Evolutionary conservation across 2,888 invertebrate species (phyloP).

Genomic region (Omphaloscelis lunosa): DNA sequence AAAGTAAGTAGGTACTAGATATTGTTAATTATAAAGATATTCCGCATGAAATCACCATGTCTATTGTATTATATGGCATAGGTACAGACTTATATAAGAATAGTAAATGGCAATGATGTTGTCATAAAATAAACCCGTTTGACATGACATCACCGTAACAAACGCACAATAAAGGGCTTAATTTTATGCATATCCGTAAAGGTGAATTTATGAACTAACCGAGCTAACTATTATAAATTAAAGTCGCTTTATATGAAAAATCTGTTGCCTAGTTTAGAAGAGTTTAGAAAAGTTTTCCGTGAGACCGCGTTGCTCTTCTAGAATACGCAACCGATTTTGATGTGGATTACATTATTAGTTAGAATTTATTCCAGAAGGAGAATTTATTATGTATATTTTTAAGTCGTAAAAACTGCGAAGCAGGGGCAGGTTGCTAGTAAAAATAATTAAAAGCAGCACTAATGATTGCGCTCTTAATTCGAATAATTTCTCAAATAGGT

Average conservation of each 20-base stretch:
- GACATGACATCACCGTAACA: constrained; percentile 16
- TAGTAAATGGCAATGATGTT: constrained; percentile 27
- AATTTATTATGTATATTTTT: not conserved
- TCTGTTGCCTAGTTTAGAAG: too few species aligned
- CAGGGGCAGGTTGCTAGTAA: not conserved
- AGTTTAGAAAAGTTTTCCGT: not conserved
- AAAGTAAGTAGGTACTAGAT: not conserved
- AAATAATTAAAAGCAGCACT: constrained; percentile 29
- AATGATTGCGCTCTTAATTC: constrained; percentile 43
- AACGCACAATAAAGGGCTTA: not conserved
- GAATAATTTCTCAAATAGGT: constrained; percentile 49
- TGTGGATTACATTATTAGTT: not conserved
- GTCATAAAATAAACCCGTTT: constrained; percentile 38
- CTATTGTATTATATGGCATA: not conserved
- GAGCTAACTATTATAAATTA: not conserved
- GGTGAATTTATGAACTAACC: not conserved
- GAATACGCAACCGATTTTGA: not conserved
- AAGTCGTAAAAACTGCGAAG: not conserved
- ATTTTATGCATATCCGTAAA: not conserved
- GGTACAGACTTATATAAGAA: not conserved
- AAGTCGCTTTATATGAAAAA: not conserved
- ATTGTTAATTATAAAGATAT: constrained; percentile 2
- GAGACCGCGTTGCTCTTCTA: not conserved
- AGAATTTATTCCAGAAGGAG: not conserved
- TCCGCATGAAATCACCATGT: constrained; percentile 1